phyloP scores from a whole-genome alignment of 2,888 invertebrate genomes.

The Cheilosia urbana region DNA sequence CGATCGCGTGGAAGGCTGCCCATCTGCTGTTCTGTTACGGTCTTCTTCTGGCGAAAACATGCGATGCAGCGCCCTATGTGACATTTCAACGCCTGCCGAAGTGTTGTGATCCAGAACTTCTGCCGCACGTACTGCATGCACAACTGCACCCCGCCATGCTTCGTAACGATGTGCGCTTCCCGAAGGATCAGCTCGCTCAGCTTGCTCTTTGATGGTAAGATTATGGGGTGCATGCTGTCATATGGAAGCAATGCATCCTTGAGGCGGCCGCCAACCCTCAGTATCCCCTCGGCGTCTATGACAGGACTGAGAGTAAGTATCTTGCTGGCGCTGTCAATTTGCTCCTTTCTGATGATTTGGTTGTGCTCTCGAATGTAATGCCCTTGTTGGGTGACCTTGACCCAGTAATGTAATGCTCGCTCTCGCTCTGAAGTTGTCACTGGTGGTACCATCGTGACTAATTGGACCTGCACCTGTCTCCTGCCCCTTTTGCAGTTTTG shows the following conservation, averaged over 20 bases:
- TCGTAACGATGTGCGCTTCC: background rate
- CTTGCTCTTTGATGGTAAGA: background rate
- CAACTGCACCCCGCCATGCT: slow-evolving; percentile 2
- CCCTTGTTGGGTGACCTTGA: slow-evolving; percentile 2
- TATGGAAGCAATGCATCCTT: slow-evolving; percentile 16
- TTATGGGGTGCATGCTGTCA: background rate
- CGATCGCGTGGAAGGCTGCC: slow-evolving; percentile 6
- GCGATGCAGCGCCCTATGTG: slow-evolving; percentile 1
- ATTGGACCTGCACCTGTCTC: background rate
- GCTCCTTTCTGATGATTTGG: background rate
- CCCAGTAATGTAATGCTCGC: slow-evolving; percentile 3
- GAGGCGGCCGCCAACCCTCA: slow-evolving; percentile 25
- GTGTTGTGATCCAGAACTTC: background rate
- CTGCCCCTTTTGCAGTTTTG: background rate
- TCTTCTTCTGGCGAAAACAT: slow-evolving; percentile 2
- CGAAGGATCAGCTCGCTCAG: background rate
- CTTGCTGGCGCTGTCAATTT: background rate
- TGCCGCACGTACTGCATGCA: too few relatives aligned
- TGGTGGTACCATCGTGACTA: slow-evolving; percentile 1
- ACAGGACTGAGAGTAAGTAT: slow-evolving; percentile 18
- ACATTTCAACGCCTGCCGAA: slow-evolving; percentile 6
- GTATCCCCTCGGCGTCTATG: slow-evolving; percentile 1
- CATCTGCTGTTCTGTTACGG: background rate
- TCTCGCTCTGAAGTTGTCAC: background rate
- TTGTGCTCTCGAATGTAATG: background rate